Evolutionary conservation across 2,888 invertebrate species (phyloP).

Genomic region (Diarsia dahlii): DNA sequence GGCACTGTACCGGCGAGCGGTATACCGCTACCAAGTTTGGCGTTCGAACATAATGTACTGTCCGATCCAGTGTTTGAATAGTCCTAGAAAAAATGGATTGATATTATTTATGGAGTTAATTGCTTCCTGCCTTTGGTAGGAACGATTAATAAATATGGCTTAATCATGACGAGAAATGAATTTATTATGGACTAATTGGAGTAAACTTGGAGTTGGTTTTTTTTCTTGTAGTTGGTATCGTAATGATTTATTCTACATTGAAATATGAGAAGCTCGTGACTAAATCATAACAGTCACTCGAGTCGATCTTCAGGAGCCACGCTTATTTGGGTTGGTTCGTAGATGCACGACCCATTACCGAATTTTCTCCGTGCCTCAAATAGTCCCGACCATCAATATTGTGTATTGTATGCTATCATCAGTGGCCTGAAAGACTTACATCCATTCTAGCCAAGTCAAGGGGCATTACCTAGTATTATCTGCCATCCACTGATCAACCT

Average conservation of each 20-base stretch:
- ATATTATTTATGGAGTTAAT: conserved; percentile 14
- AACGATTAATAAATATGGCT: neutral
- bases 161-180: neutral
- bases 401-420: too few species aligned
- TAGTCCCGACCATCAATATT: too few species aligned
- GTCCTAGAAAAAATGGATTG: conserved; percentile 79
- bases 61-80: conserved; percentile 92
- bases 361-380: too few species aligned
- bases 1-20: conserved; percentile 95
- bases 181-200: neutral
- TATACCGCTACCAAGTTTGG: conserved; percentile 91
- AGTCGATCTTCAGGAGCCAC: too few species aligned
- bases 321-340: too few species aligned
- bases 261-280: neutral
- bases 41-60: conserved; percentile 88
- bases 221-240: neutral
- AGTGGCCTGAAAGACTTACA: too few species aligned
- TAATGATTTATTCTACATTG: neutral
- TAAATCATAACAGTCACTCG: too few species aligned
- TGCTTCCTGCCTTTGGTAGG: neutral
- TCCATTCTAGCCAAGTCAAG: too few species aligned
- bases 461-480: too few species aligned
- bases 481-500: too few species aligned
- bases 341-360: too few species aligned
- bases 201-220: neutral